Conservation (phyloP, 2,888 invertebrate genomes). For the Tiphia femorata region DNA sequence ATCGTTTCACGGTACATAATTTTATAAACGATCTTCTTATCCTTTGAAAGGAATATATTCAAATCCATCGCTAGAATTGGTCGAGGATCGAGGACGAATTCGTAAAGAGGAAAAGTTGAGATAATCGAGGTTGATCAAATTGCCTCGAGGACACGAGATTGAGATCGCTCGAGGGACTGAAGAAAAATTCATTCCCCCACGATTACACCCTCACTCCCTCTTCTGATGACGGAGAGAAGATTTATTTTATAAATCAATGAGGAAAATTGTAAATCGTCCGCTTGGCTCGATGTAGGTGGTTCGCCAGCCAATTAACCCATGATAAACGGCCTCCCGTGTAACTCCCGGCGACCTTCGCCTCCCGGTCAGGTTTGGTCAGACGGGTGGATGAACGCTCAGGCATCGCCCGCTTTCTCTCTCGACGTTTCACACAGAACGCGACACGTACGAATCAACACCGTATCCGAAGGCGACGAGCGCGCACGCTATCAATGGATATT, state of each 20-base stretch:
- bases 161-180: neutral
- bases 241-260: conserved; percentile 56
- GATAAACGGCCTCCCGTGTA: conserved; percentile 45
- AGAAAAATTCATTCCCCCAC: conserved; percentile 28
- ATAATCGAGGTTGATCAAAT: conserved; percentile 43
- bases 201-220: too few relatives aligned
- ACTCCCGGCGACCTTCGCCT: conserved; percentile 29
- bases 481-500: neutral
- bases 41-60: conserved; percentile 12
- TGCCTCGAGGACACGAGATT: conserved; percentile 20
- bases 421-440: neutral
- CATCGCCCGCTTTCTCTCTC: neutral
- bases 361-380: conserved; percentile 25
- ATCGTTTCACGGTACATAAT: too few relatives aligned
- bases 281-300: conserved; percentile 39
- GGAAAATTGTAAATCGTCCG: conserved; percentile 44
- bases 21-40: neutral
- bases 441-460: neutral
- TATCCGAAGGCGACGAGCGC: too few relatives aligned
- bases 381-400: conserved; percentile 12
- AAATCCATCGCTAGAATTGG: too few relatives aligned
- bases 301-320: conserved; percentile 50
- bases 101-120: conserved; percentile 22
- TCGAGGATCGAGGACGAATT: too few relatives aligned
- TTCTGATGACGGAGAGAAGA: too few relatives aligned